These are phyloP conservation scores for Perizoma affinitatum DNA, from an alignment of 2,888 invertebrate species.

Conservation along the genomic window DNA sequence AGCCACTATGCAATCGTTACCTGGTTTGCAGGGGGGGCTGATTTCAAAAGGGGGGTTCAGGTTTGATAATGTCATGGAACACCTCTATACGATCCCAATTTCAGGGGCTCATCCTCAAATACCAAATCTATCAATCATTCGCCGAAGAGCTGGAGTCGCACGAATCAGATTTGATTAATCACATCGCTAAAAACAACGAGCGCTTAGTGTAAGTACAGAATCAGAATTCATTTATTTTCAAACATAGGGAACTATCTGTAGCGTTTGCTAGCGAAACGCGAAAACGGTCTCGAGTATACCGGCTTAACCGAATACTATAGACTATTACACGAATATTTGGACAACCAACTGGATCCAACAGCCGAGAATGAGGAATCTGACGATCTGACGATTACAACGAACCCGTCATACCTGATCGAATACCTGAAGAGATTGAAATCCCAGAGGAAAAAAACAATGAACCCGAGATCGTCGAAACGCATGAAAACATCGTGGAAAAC, in stretches of 20 bases:
- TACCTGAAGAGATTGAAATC: constrained; percentile 61
- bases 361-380: constrained; percentile 49
- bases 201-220: constrained; percentile 67
- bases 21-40: too few species aligned
- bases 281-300: constrained; percentile 77
- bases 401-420: constrained; percentile 50
- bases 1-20: too few species aligned
- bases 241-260: too few species aligned
- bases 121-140: constrained; percentile 81
- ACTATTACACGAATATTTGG: constrained; percentile 81
- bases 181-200: constrained; percentile 67
- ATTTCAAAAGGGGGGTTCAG: too few species aligned
- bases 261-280: constrained; percentile 72
- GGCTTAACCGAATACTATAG: constrained; percentile 82
- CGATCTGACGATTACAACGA: constrained; percentile 73
- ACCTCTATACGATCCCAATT: too few species aligned
- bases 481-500: constrained; percentile 55
- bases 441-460: constrained; percentile 42
- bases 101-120: constrained; percentile 82
- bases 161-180: constrained; percentile 71
- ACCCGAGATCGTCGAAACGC: constrained; percentile 38
- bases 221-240: not conserved
- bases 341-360: constrained; percentile 71
- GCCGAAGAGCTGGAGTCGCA: constrained; percentile 75
- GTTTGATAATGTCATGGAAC: too few species aligned